Conservation (phyloP, 2,113 vertebrate species). For the Anolis carolinensis region DNA sequence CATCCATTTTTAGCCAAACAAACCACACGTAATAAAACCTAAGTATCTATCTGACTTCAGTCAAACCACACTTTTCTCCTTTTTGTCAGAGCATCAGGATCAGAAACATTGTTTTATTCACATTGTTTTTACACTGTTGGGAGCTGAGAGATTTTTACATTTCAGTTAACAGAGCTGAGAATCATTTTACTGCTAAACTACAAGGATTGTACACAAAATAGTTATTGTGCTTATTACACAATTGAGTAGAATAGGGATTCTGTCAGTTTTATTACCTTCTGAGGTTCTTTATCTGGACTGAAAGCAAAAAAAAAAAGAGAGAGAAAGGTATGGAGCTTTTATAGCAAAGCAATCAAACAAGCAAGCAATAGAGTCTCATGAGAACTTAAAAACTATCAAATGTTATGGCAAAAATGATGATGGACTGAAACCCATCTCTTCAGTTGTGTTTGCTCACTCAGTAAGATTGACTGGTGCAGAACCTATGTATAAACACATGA, state of each 20-base stretch:
- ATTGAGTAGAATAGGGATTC: background rate
- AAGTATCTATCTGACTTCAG: constrained; percentile 75
- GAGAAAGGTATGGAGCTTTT: background rate
- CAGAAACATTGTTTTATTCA: constrained; percentile 33
- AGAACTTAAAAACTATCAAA: background rate
- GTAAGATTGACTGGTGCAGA: background rate
- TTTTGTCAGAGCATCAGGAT: constrained; percentile 29
- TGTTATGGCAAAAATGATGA: background rate
- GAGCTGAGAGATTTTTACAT: constrained; percentile 33
- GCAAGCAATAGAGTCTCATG: background rate
- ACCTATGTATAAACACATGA: too few relatives aligned
- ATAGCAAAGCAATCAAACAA: background rate
- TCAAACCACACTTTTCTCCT: constrained; percentile 51
- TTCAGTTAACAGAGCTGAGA: constrained; percentile 34
- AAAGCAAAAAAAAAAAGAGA: background rate
- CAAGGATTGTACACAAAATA: background rate
- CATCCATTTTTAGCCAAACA: constrained; percentile 77
- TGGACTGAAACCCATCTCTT: background rate
- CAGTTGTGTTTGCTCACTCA: background rate
- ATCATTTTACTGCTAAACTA: constrained; percentile 5
- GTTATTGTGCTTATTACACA: background rate
- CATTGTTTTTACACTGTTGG: constrained; percentile 39
- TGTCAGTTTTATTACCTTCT: background rate
- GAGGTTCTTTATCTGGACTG: background rate
- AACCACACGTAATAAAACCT: constrained; percentile 83